Conservation (phyloP, 2,888 invertebrate species). For the Rhimphoctona megacephalus region DNA sequence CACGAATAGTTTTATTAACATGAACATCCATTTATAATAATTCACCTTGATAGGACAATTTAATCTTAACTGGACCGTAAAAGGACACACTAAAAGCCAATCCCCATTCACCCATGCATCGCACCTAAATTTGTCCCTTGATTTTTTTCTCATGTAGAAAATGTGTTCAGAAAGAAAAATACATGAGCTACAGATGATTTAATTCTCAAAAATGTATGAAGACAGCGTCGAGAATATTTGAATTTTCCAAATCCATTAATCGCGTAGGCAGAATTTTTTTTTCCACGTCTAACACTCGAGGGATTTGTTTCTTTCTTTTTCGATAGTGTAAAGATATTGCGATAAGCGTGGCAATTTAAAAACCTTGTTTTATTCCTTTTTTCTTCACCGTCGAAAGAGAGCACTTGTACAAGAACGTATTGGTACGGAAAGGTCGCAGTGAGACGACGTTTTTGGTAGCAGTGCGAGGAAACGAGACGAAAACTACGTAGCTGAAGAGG, state of each 20-base stretch:
- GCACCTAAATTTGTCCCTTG: background rate
- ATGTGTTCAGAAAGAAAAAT: background rate
- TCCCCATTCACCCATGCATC: background rate
- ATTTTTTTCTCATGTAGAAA: background rate
- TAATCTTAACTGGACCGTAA: constrained; percentile 4
- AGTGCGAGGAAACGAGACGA: constrained; percentile 55
- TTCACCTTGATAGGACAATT: constrained; percentile 31
- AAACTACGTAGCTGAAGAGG: constrained; percentile 54
- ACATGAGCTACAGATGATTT: too few relatives aligned
- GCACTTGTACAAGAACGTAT: background rate
- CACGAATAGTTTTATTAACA: background rate
- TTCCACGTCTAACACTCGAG: background rate
- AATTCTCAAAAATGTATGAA: background rate
- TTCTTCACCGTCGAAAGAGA: background rate
- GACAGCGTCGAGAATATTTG: background rate
- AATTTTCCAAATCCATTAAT: background rate
- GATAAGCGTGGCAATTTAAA: background rate
- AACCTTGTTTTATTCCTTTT: background rate
- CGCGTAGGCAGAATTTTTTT: background rate
- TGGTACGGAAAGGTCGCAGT: constrained; percentile 3
- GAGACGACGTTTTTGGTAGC: constrained; percentile 40
- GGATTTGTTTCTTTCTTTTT: background rate
- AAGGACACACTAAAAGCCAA: constrained; percentile 16
- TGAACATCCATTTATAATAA: background rate
- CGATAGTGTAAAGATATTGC: background rate